Evolutionary conservation across 2,113 vertebrate species (phyloP), one percentile per base, ranked within the genome.

Genomic region (Caloenas nicobarica): DNA sequence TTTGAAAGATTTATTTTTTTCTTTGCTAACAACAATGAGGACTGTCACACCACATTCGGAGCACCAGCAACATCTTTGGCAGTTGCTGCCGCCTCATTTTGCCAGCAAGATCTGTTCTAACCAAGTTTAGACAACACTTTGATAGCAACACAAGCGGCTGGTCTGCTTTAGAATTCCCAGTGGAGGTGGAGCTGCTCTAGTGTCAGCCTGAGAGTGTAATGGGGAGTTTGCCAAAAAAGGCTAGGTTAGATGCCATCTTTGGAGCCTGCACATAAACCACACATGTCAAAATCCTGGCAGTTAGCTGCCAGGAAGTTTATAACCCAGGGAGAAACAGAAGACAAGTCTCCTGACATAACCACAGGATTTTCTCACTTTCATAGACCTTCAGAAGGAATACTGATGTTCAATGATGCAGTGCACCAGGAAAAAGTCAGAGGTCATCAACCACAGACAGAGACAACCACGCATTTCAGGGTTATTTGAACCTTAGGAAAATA

Each of bases 211-310:
- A 82, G 40, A 94, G 82, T 7, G 31, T 54, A 64, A 64, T 71
- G 77, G 73, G 84, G 86, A 79, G 34, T 86, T 89, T 89, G 94
- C 94, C 94, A 95, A 92, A 95, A 97, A 95, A 91, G 96, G 91
- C 69, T 68, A 31, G 51, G 38, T 86, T 91, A 92, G 80, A 79
- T 80, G 74, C 65, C 56, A 46, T 25, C 81, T 94, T 81, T 13
- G 4, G 86, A 91, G 72, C 56, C 72, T 69, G 57, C 86, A 60
- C 61, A 88, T 61, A 92, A 95, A 93, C 83, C 83, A 81, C 65
- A 77, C 0, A 4, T 92, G 95, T 92, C 93, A 87, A 95, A 96
- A 91, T 89, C 42, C 73, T 46, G n/a, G 74, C 72, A 56, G 56
- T 74, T 64, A 81, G 50, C 56, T 91, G 80, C 72, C 72, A 84